phyloP scores from a whole-genome alignment of 2,113 vertebrate species.

The Oreochromis aureus region DNA sequence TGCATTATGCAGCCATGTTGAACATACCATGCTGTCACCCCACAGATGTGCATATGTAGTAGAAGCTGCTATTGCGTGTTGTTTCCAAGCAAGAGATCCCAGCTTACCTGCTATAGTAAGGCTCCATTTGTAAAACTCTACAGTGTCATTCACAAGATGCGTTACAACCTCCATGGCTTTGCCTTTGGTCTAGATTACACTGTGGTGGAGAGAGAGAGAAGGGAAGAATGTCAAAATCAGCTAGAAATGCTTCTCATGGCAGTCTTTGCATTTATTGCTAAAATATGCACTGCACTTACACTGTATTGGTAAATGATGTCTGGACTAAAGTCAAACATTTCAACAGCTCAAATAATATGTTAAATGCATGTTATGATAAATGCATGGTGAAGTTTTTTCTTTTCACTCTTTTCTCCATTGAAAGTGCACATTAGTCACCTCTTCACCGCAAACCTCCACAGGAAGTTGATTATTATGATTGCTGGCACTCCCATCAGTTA shows the following conservation, averaged over 20 bases:
- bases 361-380: neutral
- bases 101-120: conserved; percentile 91
- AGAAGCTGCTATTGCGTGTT: neutral
- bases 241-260: neutral
- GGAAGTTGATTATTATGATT: conserved; percentile 5
- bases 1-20: neutral
- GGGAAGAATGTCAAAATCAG: neutral
- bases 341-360: neutral
- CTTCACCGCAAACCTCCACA: neutral
- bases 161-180: conserved; percentile 71
- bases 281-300: neutral
- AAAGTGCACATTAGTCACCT: neutral
- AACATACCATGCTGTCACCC: neutral
- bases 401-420: neutral
- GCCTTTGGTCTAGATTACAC: conserved; percentile 58
- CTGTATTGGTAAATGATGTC: neutral
- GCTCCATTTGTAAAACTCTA: conserved; percentile 95
- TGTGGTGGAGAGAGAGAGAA: conserved; percentile 5
- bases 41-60: neutral
- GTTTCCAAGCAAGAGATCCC: neutral
- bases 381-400: neutral
- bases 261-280: neutral
- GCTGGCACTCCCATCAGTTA: neutral
- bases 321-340: neutral
- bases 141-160: conserved; percentile 83